Conservation (phyloP, 1,140 invertebrate genomes). For the Drosophila navojoa region DNA sequence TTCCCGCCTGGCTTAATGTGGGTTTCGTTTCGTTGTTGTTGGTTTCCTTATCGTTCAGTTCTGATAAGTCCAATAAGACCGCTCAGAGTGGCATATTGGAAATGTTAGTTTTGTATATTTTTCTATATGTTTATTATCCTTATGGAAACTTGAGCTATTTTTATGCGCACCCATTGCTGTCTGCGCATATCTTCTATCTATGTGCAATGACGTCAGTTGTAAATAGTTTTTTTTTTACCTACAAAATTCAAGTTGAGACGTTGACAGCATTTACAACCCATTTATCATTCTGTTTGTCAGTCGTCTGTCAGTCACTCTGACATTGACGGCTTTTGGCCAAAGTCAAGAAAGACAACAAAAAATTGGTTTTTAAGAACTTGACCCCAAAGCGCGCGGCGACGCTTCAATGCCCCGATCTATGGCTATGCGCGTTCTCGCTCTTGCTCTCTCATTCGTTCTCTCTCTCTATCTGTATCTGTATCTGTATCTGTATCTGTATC, state of each 20-base stretch:
- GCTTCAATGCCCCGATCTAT: slow-evolving; percentile 39
- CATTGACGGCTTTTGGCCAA: slow-evolving; percentile 46
- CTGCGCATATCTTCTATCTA: not conserved
- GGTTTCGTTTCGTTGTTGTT: slow-evolving; percentile 20
- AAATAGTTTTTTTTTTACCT: not conserved
- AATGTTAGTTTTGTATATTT: not conserved
- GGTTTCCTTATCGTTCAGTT: slow-evolving; percentile 57
- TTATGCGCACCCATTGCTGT: not conserved
- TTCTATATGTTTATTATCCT: not conserved
- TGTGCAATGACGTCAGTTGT: slow-evolving; percentile 22
- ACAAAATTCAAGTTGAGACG: not conserved
- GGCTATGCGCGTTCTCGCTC: not conserved
- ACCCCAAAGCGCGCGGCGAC: slow-evolving; percentile 48
- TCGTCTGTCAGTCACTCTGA: slow-evolving; percentile 25
- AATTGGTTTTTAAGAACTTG: slow-evolving; percentile 62
- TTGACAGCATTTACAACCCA: slow-evolving; percentile 30
- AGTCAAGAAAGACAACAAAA: slow-evolving; percentile 18
- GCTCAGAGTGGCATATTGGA: not conserved
- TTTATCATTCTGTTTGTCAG: slow-evolving; percentile 32
- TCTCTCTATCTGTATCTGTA: slow-evolving; percentile 4
- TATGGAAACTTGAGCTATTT: not conserved
- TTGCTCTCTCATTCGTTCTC: not conserved
- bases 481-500: slow-evolving; percentile 7
- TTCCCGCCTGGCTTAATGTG: slow-evolving; percentile 36
- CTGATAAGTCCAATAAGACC: not conserved